Evolutionary conservation across 2,113 vertebrate species (phyloP), one percentile per base, ranked within the genome.

Genomic region (Pontoporia blainvillei): DNA sequence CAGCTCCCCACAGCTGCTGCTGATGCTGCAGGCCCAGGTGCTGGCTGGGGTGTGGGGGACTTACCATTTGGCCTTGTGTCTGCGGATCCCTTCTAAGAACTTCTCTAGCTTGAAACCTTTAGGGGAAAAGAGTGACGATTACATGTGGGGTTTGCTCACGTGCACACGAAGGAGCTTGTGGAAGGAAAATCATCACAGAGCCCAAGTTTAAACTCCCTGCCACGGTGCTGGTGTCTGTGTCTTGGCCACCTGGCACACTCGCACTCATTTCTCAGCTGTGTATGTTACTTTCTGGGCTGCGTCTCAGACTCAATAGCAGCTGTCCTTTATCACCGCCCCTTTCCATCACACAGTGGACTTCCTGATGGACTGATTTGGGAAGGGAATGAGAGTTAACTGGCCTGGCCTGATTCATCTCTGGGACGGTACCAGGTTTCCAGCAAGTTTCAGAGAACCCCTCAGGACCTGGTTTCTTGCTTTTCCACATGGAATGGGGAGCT

Each of bases 401-500:
- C 92, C 85, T 64, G 52, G 8, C 93, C 57, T 86, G 94, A 23
- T 84, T 27, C 0, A 0, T 6, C 0, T 89, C 94, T 86, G 17
- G 39, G 36, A 78, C 46, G 46, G n/a, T 71, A 81, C 97, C 96
- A 90, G 67, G 85, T 96, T 98, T 96, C 94, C 73, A 31, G 91
- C 61, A 94, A 75, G 94, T 44, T 67, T 98, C 81, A 90, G 69
- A 94, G 95, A 95, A 86, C 95, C 95, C 78, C 69, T 87, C 75
- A 91, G 92, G 86, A 31, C 64, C 69, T 0, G 46, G 34, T 71
- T 87, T 89, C 76, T 87, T 91, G 87, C 93, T 97, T 86, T 61
- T 96, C 82, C 84, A 3, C 0, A 10, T 86, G 76, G 87, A 34
- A 25, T 41, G 36, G 9, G 8, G 14, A 82, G 81, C 92, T 64